These are phyloP conservation scores for Gopherus evgoodei DNA, from an alignment of 2,113 vertebrate species.

Conservation along the genomic window DNA sequence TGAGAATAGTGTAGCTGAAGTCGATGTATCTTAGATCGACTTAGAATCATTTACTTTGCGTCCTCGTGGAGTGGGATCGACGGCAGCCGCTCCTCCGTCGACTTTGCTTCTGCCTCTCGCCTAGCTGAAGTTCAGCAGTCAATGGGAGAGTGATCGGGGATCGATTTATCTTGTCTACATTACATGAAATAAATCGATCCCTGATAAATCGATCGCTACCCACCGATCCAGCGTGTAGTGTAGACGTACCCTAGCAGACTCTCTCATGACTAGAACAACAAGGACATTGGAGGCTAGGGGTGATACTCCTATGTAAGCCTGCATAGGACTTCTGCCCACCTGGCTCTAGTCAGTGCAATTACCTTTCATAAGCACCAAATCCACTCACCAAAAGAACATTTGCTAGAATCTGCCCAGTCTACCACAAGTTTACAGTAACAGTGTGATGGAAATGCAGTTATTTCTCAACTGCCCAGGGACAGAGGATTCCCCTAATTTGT, in stretches of 20 bases:
- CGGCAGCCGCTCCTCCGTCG: no score
- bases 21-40: no score
- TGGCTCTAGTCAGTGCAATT: neutral
- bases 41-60: no score
- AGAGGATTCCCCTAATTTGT: neutral
- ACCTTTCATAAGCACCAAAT: conserved; percentile 16
- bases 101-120: no score
- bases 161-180: no score
- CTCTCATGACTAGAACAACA: neutral
- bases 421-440: neutral
- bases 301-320: neutral
- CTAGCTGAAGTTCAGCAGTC: no score
- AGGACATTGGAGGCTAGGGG: neutral
- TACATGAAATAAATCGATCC: no score
- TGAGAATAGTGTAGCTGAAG: no score
- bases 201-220: no score
- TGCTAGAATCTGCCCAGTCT: neutral
- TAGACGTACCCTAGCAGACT: neutral
- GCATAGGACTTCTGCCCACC: neutral
- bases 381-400: neutral
- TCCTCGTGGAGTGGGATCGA: no score
- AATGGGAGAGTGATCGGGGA: no score
- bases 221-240: no score
- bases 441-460: neutral
- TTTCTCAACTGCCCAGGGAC: neutral